Conservation (phyloP, 1,140 invertebrate species). For the Drosophila neocordata region DNA sequence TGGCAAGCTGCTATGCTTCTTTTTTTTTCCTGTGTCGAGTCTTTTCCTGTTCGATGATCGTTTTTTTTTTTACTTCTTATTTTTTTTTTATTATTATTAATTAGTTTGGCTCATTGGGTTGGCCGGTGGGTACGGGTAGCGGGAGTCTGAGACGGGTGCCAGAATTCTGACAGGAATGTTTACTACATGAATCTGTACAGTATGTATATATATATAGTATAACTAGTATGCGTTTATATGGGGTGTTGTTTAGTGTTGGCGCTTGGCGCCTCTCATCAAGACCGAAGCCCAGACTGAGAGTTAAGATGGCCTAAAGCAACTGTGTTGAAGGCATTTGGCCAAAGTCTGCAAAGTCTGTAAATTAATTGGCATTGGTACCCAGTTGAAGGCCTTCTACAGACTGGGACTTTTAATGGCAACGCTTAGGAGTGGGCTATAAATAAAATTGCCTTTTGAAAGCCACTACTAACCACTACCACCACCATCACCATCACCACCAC, state of each 20-base stretch:
- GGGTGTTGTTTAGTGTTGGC: constrained; percentile 64
- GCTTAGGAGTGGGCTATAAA: constrained; percentile 75
- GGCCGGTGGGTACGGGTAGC: neutral
- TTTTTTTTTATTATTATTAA: constrained; percentile 76
- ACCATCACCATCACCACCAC: neutral
- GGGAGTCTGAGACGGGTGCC: neutral
- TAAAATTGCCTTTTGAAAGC: constrained; percentile 50
- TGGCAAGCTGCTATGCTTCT: constrained; percentile 14
- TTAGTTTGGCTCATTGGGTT: constrained; percentile 58
- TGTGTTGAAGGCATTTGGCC: constrained; percentile 51
- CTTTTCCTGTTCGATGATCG: constrained; percentile 55
- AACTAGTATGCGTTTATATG: constrained; percentile 11
- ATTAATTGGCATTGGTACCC: constrained; percentile 68
- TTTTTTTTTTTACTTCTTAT: constrained; percentile 59
- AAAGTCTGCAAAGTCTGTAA: constrained; percentile 62
- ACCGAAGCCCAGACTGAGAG: constrained; percentile 39
- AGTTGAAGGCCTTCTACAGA: constrained; percentile 5
- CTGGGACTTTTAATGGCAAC: constrained; percentile 69
- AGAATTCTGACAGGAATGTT: constrained; percentile 67
- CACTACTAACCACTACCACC: neutral
- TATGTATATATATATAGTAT: constrained; percentile 21
- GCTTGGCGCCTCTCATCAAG: constrained; percentile 79
- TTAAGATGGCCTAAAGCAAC: constrained; percentile 24
- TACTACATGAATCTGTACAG: constrained; percentile 21
- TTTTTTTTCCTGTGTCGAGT: constrained; percentile 11